A percentile compares a stretch with the other conserved stretches of the same genome.
These are phyloP conservation scores for Gymnodraco acuticeps DNA, from an alignment of 2,797 vertebrate species.

Conservation along the genomic window DNA sequence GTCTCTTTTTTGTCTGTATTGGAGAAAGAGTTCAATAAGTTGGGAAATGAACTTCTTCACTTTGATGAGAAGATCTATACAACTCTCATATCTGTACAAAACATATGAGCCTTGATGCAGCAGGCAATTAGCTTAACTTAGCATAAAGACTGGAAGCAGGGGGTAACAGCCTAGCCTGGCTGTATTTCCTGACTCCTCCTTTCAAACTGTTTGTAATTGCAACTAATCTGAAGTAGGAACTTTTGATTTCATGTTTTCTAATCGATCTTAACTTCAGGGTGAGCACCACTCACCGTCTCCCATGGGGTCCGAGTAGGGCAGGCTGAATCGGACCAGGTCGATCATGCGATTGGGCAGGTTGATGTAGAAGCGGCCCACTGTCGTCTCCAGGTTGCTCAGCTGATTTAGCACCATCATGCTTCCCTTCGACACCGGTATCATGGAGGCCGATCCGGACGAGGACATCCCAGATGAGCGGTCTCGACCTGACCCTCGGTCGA, in stretches of 20 bases:
- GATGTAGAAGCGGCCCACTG: slow-evolving; percentile 96
- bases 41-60: background rate
- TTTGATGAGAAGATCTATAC: background rate
- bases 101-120: background rate
- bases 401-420: slow-evolving; percentile 99
- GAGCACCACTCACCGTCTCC: slow-evolving; percentile 89
- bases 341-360: slow-evolving; percentile 99
- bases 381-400: slow-evolving; percentile 97
- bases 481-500: slow-evolving; percentile 85
- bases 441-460: slow-evolving; percentile 41
- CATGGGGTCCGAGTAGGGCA: slow-evolving; percentile 96
- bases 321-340: slow-evolving; percentile 94
- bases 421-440: slow-evolving; percentile 92
- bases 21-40: background rate
- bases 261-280: background rate
- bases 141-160: background rate
- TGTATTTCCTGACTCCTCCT: background rate
- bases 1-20: background rate
- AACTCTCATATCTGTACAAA: background rate
- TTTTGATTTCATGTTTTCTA: background rate
- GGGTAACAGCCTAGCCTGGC: background rate
- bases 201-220: background rate
- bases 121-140: background rate
- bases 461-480: slow-evolving; percentile 76
- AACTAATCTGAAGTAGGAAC: background rate